Conservation (phyloP, 23 tunicate genomes). For the Styela clava region DNA sequence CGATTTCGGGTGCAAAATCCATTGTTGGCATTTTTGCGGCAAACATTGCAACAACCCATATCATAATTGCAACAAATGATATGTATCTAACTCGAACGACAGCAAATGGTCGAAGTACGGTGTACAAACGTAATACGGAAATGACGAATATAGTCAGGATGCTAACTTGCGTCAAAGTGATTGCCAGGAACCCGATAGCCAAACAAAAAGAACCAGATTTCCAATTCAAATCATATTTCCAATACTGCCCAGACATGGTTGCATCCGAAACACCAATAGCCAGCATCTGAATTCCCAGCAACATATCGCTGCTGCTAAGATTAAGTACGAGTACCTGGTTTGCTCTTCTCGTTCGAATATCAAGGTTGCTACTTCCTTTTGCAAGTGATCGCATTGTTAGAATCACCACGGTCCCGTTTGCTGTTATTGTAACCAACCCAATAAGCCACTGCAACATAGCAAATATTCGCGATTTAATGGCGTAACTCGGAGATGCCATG, state of each 20-base stretch:
- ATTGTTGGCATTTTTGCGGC: not conserved
- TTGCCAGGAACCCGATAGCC: not conserved
- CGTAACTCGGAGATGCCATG: not conserved
- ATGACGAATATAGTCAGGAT: not conserved
- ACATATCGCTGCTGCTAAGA: not conserved
- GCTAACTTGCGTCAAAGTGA: not conserved
- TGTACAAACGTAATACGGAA: slow-evolving; percentile 4
- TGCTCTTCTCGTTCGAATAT: not conserved
- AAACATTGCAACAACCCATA: not conserved
- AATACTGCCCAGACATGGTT: not conserved
- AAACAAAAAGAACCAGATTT: not conserved
- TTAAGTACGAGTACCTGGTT: slow-evolving; percentile 3
- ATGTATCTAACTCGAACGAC: not conserved
- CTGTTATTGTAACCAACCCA: not conserved
- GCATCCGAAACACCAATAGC: not conserved
- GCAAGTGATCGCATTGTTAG: not conserved
- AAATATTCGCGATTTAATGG: not conserved
- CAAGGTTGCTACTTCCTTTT: not conserved
- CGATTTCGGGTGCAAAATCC: not conserved
- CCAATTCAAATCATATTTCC: slow-evolving; percentile 11
- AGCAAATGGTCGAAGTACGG: slow-evolving; percentile 4
- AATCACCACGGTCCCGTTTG: not conserved
- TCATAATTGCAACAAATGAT: not conserved
- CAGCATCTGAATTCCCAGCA: not conserved
- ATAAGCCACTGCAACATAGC: not conserved